phyloP scores from a whole-genome alignment of 2,113 vertebrate species.

The Opisthocomus hoazin region DNA sequence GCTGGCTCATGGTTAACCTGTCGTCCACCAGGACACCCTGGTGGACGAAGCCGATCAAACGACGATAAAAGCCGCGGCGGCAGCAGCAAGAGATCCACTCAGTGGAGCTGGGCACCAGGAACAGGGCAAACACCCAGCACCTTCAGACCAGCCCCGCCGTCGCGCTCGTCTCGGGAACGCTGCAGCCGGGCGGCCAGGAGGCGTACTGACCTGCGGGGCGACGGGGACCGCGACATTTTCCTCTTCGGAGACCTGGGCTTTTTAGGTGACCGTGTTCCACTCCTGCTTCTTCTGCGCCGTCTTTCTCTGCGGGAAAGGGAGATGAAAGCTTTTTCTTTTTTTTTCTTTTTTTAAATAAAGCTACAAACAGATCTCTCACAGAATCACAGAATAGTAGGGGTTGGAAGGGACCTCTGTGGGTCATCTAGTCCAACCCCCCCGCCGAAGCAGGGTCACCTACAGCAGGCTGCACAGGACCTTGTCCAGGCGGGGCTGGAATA shows the following conservation, averaged over 20 bases:
- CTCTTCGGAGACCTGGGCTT: slow-evolving; percentile 88
- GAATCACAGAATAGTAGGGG: no score
- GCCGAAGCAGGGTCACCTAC: no score
- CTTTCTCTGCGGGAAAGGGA: slow-evolving; percentile 62
- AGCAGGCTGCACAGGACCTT: no score
- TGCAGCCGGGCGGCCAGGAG: no score
- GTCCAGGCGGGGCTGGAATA: no score
- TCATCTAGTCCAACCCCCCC: no score
- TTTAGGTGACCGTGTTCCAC: slow-evolving; percentile 82
- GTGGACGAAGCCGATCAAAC: no score
- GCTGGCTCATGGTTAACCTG: no score
- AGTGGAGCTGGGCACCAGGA: rapidly evolving
- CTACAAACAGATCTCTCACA: neutral
- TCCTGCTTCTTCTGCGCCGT: slow-evolving; percentile 86
- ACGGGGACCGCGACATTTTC: slow-evolving; percentile 85
- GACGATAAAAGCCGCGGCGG: rapidly evolving
- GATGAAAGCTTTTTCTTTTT: neutral
- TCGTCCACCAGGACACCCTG: no score
- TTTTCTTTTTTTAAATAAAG: neutral
- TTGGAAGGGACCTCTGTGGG: no score
- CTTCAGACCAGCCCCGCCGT: no score
- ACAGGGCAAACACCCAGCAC: rapidly evolving
- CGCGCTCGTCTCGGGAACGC: no score
- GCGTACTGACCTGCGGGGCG: slow-evolving; percentile 81
- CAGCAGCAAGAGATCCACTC: neutral